Conservation (phyloP, 2,797 vertebrate species). For the Crenuchus spilurus region DNA sequence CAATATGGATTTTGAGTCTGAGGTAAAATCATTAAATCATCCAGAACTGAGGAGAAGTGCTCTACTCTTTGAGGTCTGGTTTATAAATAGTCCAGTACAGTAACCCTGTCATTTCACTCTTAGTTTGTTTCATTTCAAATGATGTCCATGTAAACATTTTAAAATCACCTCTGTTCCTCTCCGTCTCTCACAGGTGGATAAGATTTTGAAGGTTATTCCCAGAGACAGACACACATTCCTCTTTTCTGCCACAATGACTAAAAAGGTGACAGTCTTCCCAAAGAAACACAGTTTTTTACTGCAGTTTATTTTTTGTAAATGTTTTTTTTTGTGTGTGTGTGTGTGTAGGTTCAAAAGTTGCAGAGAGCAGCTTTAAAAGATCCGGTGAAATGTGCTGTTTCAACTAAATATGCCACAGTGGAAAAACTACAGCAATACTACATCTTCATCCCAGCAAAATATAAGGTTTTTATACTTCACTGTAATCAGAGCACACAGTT, state of each 20-base stretch:
- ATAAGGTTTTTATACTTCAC: constrained; percentile 80
- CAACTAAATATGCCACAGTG: constrained; percentile 95
- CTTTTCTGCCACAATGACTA: constrained; percentile 98
- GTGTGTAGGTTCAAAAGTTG: constrained; percentile 91
- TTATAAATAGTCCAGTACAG: too few relatives aligned
- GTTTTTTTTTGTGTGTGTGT: background rate
- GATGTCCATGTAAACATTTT: too few relatives aligned
- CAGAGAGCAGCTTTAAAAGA: constrained; percentile 94
- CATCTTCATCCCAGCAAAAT: constrained; percentile 95
- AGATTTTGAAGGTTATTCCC: constrained; percentile 96
- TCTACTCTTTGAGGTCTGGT: too few relatives aligned
- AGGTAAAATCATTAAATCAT: constrained; percentile 72
- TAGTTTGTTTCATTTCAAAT: background rate
- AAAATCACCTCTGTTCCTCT: background rate
- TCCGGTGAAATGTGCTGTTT: constrained; percentile 94
- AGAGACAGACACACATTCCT: constrained; percentile 92
- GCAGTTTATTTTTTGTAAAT: background rate
- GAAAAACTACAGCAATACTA: constrained; percentile 97
- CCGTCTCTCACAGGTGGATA: constrained; percentile 86
- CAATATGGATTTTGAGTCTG: constrained; percentile 99
- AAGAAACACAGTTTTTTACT: too few relatives aligned
- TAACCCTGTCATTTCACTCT: background rate
- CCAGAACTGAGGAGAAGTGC: too few relatives aligned
- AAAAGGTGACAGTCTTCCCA: constrained; percentile 83
- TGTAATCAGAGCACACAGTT: background rate